Evolutionary conservation across 92 coral and sea anemone genomes (phyloP), one percentile per base, ranked within the genome.

Genomic region (Phymanthus crucifer): DNA sequence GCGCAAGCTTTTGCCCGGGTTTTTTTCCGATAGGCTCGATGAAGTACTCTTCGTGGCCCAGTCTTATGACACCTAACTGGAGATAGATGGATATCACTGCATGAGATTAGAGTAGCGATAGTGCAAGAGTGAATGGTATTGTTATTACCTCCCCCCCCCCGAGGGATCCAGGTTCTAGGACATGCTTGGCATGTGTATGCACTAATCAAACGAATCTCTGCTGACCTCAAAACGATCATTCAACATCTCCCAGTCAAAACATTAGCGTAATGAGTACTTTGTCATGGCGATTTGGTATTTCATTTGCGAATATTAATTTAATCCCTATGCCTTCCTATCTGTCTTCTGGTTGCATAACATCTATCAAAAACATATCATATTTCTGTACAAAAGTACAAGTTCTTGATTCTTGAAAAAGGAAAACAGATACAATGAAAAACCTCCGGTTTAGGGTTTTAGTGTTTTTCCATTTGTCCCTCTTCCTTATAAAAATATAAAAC

Each of bases 41-140:
- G 68, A 92, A 92, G 73, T 83, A 92, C 57, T 87, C 91, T 37
- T 92, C 90, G 0, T 36, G 47, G n/a, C 48, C 80, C 26, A 90
- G 83, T 32, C 90, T 79, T 32, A 92, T 89, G 18, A 87, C 72
- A 40, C 97, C 97, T 43, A 84, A 75, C 97, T 92, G 71, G 31
- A 67, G 77, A 71, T 78, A 46, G 52, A 71, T 78, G 54, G 52
- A 79, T 70, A 79, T 70, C 76, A 47, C 78, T 0, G 29, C 64
- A 23, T 54, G 64, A 54, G 27, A 66, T 27, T 69, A n/a, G 58
- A 67, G 46, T 46, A 27, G 16, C 6, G 36, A 66, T 54, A 40
- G n/a, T n/a, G 72, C 68, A 34, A 21, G 38, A 45, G 66, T 3
- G 66, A 70, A 74, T 31, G n/a, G 35, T 32, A 43, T 35, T 33